These are phyloP conservation scores for Siniperca undulata DNA, from an alignment of 2,797 vertebrate species.

Conservation along the genomic window DNA sequence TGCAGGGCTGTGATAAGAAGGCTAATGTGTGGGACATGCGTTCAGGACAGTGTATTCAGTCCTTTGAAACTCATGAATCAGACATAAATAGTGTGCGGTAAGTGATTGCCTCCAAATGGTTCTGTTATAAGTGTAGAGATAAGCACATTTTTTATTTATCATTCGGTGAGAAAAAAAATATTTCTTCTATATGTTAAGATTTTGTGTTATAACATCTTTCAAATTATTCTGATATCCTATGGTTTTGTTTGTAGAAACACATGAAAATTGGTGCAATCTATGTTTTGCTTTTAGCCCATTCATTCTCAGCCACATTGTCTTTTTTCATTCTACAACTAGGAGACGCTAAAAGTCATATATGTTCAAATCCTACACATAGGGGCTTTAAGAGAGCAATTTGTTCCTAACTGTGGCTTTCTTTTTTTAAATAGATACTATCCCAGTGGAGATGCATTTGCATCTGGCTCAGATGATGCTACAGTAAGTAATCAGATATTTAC, in stretches of 20 bases:
- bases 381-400: not conserved
- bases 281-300: not conserved
- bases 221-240: not conserved
- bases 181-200: not conserved
- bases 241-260: not conserved
- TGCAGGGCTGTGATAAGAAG: constrained; percentile 98
- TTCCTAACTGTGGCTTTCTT: constrained; percentile 27
- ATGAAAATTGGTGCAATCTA: not conserved
- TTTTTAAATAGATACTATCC: constrained; percentile 92
- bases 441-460: constrained; percentile 99
- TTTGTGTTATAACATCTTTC: not conserved
- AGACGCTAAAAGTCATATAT: constrained; percentile 11
- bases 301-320: not conserved
- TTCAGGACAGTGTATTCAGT: constrained; percentile 97
- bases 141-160: not conserved
- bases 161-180: not conserved
- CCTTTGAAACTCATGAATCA: constrained; percentile 98
- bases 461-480: constrained; percentile 97
- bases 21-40: constrained; percentile 99
- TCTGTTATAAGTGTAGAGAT: not conserved
- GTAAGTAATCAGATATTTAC: constrained; percentile 83
- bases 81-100: constrained; percentile 99
- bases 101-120: constrained; percentile 65
- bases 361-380: not conserved
- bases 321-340: constrained; percentile 8